These are phyloP conservation scores for Ornithoptera alexandrae DNA, from an alignment of 2,888 invertebrate species.

Conservation along the genomic window DNA sequence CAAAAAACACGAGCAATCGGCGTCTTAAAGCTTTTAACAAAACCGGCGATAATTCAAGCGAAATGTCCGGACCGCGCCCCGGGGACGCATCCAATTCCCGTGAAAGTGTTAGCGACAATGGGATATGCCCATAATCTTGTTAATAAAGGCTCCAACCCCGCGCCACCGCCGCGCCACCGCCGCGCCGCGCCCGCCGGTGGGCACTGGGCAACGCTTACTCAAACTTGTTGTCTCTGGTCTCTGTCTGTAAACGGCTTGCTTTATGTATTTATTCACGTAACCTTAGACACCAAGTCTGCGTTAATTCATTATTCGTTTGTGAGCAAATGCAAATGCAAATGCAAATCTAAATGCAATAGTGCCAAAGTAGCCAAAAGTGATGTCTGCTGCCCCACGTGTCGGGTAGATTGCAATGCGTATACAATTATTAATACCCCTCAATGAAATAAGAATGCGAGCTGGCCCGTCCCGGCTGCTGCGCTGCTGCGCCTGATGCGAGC, in stretches of 20 bases:
- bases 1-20: slow-evolving; percentile 66
- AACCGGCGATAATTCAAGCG: slow-evolving; percentile 78
- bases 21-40: slow-evolving; percentile 75
- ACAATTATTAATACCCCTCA: no score
- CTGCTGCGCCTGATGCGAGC: slow-evolving; percentile 35
- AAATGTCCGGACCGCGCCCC: slow-evolving; percentile 74
- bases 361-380: no score
- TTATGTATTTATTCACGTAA: no score
- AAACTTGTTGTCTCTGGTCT: neutral
- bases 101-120: slow-evolving; percentile 80
- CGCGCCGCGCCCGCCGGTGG: neutral
- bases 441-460: neutral
- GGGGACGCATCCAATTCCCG: slow-evolving; percentile 64
- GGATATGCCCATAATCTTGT: slow-evolving; percentile 77
- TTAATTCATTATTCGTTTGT: no score
- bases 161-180: slow-evolving; percentile 20
- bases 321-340: no score
- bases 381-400: no score
- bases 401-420: no score
- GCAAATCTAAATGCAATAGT: no score
- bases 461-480: slow-evolving; percentile 26
- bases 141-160: slow-evolving; percentile 69
- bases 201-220: neutral
- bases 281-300: no score
- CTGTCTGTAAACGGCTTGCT: no score